These are phyloP conservation scores for Aplodontia rufa DNA, from an alignment of 2,113 vertebrate species.

Conservation along the genomic window DNA sequence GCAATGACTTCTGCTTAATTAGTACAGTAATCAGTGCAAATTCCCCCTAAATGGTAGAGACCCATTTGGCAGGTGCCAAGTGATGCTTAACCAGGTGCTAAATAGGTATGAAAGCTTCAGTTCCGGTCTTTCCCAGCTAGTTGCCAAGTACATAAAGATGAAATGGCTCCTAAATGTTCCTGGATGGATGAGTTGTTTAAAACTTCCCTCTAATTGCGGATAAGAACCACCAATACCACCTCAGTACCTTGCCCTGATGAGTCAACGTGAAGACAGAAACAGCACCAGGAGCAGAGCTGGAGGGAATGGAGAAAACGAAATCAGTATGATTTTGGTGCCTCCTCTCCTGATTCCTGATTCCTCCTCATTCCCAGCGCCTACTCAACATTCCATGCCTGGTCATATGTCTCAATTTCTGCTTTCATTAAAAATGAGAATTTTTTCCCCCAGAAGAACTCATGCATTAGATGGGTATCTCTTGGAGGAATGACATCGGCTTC, in stretches of 20 bases:
- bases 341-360: not conserved
- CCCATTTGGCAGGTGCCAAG: conserved; percentile 57
- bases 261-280: not conserved
- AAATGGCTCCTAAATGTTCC: conserved; percentile 50
- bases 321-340: not conserved
- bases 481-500: too few species aligned
- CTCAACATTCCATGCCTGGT: not conserved
- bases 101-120: conserved; percentile 41
- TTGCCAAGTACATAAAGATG: conserved; percentile 57
- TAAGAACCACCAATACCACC: not conserved
- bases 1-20: conserved; percentile 68
- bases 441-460: too few species aligned
- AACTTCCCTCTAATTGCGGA: conserved; percentile 20
- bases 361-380: not conserved
- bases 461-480: too few species aligned
- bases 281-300: not conserved
- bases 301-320: not conserved
- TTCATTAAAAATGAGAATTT: too few species aligned
- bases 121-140: conserved; percentile 22
- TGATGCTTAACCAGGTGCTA: conserved; percentile 70
- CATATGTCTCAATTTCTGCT: not conserved
- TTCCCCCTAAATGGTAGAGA: conserved; percentile 71
- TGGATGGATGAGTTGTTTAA: conserved; percentile 45
- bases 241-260: not conserved
- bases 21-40: conserved; percentile 61